phyloP scores from a whole-genome alignment of 2,888 invertebrate genomes.

The Aphrophora alni region DNA sequence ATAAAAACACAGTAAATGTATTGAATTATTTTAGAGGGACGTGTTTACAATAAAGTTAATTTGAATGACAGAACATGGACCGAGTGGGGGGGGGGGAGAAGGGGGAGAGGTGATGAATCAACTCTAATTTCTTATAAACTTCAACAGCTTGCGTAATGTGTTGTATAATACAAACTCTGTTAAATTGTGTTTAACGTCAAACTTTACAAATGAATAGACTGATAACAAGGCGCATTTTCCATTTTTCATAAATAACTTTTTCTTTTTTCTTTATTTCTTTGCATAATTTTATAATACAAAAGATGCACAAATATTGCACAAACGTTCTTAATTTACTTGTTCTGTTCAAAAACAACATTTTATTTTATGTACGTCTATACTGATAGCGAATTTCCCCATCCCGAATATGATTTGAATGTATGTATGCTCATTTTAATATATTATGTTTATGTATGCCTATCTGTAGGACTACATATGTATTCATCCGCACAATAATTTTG shows the following conservation, averaged over 20 bases:
- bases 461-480: too few species aligned
- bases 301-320: too few species aligned
- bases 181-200: neutral
- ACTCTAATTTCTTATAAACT: conserved; percentile 32
- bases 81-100: too few species aligned
- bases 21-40: neutral
- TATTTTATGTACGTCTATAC: too few species aligned
- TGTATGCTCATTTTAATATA: too few species aligned
- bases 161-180: neutral
- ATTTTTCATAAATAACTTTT: neutral
- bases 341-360: too few species aligned
- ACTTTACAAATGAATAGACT: neutral
- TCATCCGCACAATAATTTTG: too few species aligned
- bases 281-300: neutral
- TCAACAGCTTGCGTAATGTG: neutral
- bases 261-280: neutral
- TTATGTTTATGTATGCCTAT: too few species aligned
- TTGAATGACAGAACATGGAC: neutral
- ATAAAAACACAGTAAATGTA: neutral
- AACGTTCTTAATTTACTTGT: too few species aligned
- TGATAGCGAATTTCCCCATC: too few species aligned
- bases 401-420: too few species aligned
- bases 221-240: neutral
- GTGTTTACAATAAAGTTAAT: neutral
- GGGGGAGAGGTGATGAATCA: conserved; percentile 23